These are phyloP conservation scores for Tokudaia tokunoshimensis DNA, from an alignment of 2,797 vertebrate species.

Conservation along the genomic window DNA sequence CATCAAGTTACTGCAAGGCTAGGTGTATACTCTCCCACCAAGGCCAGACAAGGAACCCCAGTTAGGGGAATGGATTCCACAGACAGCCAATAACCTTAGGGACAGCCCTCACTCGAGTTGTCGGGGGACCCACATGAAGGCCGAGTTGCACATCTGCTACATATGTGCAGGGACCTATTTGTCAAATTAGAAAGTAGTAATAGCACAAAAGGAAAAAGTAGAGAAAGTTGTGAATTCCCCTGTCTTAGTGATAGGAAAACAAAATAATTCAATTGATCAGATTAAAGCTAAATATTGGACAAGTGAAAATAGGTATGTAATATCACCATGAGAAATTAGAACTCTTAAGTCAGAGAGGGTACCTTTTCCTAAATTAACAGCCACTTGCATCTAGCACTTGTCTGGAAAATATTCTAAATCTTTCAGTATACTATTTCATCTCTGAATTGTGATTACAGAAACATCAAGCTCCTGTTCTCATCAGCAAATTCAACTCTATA, in stretches of 20 bases:
- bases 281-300: background rate
- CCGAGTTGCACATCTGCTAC: background rate
- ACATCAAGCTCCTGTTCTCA: background rate
- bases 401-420: background rate
- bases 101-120: background rate
- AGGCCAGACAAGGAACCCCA: background rate
- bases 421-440: background rate
- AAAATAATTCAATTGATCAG: background rate
- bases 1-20: background rate
- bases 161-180: background rate
- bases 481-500: background rate
- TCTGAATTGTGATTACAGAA: background rate
- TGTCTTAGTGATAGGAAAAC: background rate
- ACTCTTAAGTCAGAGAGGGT: background rate
- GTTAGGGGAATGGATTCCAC: background rate
- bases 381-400: background rate
- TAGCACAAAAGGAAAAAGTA: background rate
- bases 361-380: background rate
- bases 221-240: background rate
- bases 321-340: conserved; percentile 34
- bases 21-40: background rate
- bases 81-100: background rate
- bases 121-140: background rate
- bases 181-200: background rate
- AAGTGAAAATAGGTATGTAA: background rate